A percentile compares a stretch with the other conserved stretches of the same genome.
These are phyloP conservation scores for Machimus atricapillus DNA, from an alignment of 2,888 invertebrate species.

Conservation along the genomic window DNA sequence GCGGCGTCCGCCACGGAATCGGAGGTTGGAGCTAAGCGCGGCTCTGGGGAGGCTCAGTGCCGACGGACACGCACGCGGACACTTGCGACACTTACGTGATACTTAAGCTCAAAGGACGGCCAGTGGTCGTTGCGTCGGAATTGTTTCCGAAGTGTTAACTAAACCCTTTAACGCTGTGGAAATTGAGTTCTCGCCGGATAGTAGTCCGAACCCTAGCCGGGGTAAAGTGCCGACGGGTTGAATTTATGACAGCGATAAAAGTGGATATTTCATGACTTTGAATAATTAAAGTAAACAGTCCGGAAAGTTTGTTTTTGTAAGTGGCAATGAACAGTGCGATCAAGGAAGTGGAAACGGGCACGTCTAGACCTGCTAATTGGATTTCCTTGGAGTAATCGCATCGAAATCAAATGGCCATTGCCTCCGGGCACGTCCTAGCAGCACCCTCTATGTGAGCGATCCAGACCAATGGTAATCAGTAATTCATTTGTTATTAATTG, in stretches of 20 bases:
- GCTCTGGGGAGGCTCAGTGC: neutral
- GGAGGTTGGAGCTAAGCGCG: neutral
- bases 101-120: neutral
- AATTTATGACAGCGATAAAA: neutral
- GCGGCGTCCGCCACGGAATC: neutral
- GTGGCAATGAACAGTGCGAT: neutral
- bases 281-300: conserved; percentile 5
- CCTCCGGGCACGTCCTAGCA: neutral
- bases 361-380: conserved; percentile 1
- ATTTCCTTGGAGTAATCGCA: neutral
- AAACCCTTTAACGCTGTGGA: neutral
- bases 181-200: neutral
- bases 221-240: neutral
- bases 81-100: neutral
- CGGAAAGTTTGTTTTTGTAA: neutral
- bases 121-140: neutral
- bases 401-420: neutral
- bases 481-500: neutral
- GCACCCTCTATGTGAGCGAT: neutral
- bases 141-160: neutral
- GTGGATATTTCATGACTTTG: conserved; percentile 1
- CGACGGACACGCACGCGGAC: neutral
- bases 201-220: neutral
- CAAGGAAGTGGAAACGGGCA: neutral
- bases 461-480: neutral